Evolutionary conservation across 2,888 invertebrate species (phyloP), one percentile per base, ranked within the genome.

Genomic region (Seira sanloemensis): DNA sequence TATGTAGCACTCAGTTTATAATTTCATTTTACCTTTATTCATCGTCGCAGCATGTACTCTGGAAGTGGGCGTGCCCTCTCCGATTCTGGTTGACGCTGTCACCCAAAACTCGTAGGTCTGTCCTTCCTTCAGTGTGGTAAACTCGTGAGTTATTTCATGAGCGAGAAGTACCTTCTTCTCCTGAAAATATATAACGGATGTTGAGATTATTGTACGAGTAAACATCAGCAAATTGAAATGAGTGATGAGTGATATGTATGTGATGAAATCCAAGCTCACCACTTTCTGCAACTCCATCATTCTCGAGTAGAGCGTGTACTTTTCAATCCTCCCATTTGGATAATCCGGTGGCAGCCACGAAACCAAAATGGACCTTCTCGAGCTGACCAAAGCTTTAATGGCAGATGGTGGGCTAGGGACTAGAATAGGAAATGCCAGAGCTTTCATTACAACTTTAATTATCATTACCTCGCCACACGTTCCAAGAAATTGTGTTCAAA

Each of bases 291-390:
- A 67, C 27, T 7, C 84, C 71, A 16, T 18, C 72, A 67, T 80
- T 65, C 66, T 82, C 84, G 93, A 92, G 89, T 93, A 94, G 69
- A 95, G 92, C 79, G 93, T 93, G 90, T 94, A 95, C 88, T 93
- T 93, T 23, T 92, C 93, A 9, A 94, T 91, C 80, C 93, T 90
- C 0, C 95, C 94, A 90, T 94, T 94, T 0, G 93, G 93, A 16
- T 93, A 92, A 21, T 92, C 90, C 1, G 94, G 94, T n/a, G 94
- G 93, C 85, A 93, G 91, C 94, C 94, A 94, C 73, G 86, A 88
- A 68, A 90, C 88, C 21, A 88, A 87, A 23, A 90, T 89, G 16
- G 90, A 88, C 83, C 91, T 91, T 54, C 90, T 89, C 80, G 92
- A 91, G 75, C 91, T 91, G 18, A 91, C 90, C 77, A 92, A 90